Evolutionary conservation across 37 sponge, comb jelly and placozoan genomes (phyloP).

Genomic region (Ianthella basta): DNA sequence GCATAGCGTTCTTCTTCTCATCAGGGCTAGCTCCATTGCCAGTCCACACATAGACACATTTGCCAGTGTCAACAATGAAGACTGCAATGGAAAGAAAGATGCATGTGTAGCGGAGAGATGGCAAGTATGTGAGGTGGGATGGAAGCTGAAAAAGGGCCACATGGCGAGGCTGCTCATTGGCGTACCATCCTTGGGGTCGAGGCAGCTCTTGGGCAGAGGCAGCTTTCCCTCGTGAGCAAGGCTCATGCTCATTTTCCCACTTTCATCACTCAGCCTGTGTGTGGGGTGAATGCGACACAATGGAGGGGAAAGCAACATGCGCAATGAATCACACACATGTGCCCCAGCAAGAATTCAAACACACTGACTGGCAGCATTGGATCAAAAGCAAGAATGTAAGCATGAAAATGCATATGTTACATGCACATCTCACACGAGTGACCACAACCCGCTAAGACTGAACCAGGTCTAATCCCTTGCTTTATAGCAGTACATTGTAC

Average conservation of each 20-base stretch:
- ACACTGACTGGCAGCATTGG: too few relatives aligned
- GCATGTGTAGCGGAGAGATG: not conserved
- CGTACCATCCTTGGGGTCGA: slow-evolving; percentile 32
- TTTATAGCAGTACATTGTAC: too few relatives aligned
- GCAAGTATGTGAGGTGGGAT: too few relatives aligned
- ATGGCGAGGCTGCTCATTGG: not conserved
- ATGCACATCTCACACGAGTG: too few relatives aligned
- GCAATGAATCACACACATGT: not conserved
- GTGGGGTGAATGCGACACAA: too few relatives aligned
- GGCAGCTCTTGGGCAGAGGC: not conserved
- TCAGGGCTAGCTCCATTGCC: slow-evolving; percentile 51
- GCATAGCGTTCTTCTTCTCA: slow-evolving; percentile 66
- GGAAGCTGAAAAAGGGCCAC: too few relatives aligned
- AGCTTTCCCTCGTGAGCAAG: slow-evolving; percentile 11
- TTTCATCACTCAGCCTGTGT: slow-evolving; percentile 42
- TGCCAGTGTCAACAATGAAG: slow-evolving; percentile 60
- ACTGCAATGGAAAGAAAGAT: slow-evolving; percentile 11
- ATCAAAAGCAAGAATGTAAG: too few relatives aligned
- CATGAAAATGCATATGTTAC: too few relatives aligned
- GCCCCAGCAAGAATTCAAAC: not conserved
- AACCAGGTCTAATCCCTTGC: too few relatives aligned
- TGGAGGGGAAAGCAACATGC: too few relatives aligned
- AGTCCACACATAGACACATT: slow-evolving; percentile 43
- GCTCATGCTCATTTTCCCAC: slow-evolving; percentile 24
- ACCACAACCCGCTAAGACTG: too few relatives aligned